Evolutionary conservation across 1,140 invertebrate species (phyloP).

Genomic region (Pissodes strobi): DNA sequence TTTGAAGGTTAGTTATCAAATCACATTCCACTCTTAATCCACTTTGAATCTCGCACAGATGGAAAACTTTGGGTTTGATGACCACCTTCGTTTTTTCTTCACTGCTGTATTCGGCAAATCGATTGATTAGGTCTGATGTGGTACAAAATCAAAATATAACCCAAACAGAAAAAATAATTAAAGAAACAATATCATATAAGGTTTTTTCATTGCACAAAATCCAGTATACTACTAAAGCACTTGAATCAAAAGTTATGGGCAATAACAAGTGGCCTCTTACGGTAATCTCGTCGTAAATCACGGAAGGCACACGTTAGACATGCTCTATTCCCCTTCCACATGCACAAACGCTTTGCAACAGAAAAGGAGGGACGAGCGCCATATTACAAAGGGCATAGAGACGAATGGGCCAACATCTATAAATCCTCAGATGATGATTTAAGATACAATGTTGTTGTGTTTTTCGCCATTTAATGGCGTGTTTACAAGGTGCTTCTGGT

Average conservation of each 20-base stretch:
- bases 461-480: conserved; percentile 48
- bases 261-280: conserved; percentile 56
- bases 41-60: too few relatives aligned
- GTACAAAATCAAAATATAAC: too few relatives aligned
- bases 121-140: too few relatives aligned
- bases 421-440: conserved; percentile 53
- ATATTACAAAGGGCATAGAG: conserved; percentile 26
- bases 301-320: conserved; percentile 42
- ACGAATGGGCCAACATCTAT: conserved; percentile 46
- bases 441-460: conserved; percentile 46
- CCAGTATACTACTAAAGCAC: conserved; percentile 37
- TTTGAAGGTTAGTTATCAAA: too few relatives aligned
- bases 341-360: conserved; percentile 9
- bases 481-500: conserved; percentile 47
- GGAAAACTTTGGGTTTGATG: too few relatives aligned
- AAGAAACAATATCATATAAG: too few relatives aligned
- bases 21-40: too few relatives aligned
- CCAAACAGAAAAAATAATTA: too few relatives aligned
- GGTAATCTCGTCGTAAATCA: conserved; percentile 55
- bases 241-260: conserved; percentile 55
- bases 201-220: too few relatives aligned
- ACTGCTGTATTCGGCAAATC: too few relatives aligned
- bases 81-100: too few relatives aligned
- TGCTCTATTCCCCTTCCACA: conserved; percentile 13
- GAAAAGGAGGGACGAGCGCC: conserved; percentile 25